Conservation (phyloP, 2,888 invertebrate species). For the Amphiduros pacificus region DNA sequence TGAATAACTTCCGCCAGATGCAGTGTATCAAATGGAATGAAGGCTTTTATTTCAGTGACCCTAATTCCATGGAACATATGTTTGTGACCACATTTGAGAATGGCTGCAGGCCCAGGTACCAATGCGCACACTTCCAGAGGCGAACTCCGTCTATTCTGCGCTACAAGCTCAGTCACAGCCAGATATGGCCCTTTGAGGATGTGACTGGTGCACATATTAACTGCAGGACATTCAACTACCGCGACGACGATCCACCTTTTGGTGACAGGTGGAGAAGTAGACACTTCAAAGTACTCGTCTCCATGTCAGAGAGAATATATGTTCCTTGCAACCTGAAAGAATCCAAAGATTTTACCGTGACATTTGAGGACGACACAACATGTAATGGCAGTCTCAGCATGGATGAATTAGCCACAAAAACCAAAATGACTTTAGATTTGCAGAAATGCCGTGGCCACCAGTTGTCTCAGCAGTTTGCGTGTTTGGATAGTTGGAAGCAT, state of each 20-base stretch:
- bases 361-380: constrained; percentile 7
- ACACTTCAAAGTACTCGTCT: constrained; percentile 20
- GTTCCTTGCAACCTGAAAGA: constrained; percentile 16
- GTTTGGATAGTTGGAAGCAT: constrained; percentile 20
- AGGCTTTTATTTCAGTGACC: constrained; percentile 3
- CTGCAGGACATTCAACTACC: constrained; percentile 19
- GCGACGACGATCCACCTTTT: constrained; percentile 22
- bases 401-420: background rate
- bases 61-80: constrained; percentile 16
- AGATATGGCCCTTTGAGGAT: constrained; percentile 24
- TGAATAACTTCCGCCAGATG: background rate
- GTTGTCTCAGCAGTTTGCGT: constrained; percentile 14
- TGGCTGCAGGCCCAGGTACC: constrained; percentile 23
- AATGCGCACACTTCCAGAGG: constrained; percentile 17
- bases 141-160: constrained; percentile 19
- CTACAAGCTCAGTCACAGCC: constrained; percentile 20
- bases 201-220: constrained; percentile 5
- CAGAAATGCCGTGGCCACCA: constrained; percentile 8
- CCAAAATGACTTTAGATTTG: constrained; percentile 16
- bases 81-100: constrained; percentile 22
- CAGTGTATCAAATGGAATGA: constrained; percentile 12
- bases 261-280: constrained; percentile 16
- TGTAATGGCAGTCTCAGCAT: constrained; percentile 18
- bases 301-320: constrained; percentile 9
- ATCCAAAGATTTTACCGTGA: constrained; percentile 8